Conservation (phyloP, 2,888 invertebrate species). For the Linnaemya vulpina region DNA sequence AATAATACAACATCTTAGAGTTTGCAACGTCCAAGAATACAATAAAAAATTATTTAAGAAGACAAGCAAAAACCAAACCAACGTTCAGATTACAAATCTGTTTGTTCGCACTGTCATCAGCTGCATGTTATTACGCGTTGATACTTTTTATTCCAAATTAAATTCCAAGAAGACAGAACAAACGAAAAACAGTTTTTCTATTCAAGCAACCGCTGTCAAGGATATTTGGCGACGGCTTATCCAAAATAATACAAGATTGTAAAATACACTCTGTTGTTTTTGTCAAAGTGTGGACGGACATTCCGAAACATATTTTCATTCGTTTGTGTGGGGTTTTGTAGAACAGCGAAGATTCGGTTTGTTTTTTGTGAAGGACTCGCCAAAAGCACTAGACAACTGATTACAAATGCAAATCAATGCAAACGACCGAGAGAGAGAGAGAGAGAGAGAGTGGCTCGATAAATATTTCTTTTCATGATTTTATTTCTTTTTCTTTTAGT, state of each 20-base stretch:
- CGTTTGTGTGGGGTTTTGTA: too few species aligned
- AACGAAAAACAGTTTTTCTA: background rate
- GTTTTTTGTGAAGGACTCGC: constrained; percentile 15
- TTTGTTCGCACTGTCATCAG: background rate
- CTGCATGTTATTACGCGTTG: constrained; percentile 43
- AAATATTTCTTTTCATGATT: background rate
- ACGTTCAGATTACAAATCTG: constrained; percentile 28
- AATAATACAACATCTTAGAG: too few species aligned
- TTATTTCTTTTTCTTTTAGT: background rate
- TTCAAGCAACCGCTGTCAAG: constrained; percentile 22
- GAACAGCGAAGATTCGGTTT: background rate
- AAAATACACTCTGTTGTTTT: background rate
- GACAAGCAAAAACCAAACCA: background rate
- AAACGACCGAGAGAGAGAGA: constrained; percentile 3
- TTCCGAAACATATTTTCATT: too few species aligned
- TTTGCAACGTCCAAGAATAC: background rate
- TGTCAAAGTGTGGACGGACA: too few species aligned
- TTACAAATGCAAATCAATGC: constrained; percentile 46
- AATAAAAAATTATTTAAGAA: background rate
- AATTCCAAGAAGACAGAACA: background rate
- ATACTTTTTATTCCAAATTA: background rate
- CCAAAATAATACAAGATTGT: background rate
- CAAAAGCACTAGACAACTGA: constrained; percentile 26
- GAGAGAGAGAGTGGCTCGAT: background rate
- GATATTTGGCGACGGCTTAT: constrained; percentile 35